These are phyloP conservation scores for Venturia canescens DNA, from an alignment of 1,140 invertebrate species.

Conservation along the genomic window DNA sequence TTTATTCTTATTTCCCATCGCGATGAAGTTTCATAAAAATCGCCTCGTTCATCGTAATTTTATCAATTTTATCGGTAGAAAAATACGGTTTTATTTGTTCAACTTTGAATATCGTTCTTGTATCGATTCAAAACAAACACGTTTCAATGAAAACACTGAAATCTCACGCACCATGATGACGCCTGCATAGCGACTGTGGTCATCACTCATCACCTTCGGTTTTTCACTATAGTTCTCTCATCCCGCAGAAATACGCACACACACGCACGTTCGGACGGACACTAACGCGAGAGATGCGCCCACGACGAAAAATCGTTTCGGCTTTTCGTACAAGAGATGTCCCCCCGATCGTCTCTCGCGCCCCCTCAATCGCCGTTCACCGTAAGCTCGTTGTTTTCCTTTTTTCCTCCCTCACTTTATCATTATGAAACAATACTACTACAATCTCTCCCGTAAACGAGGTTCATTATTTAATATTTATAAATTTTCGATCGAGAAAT, in stretches of 20 bases:
- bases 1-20: neutral
- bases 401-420: neutral
- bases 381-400: constrained; percentile 1
- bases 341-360: constrained; percentile 2
- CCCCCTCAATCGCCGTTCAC: constrained; percentile 23
- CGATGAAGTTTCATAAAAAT: too few relatives aligned
- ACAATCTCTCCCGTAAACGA: neutral
- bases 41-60: too few relatives aligned
- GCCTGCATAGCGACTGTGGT: constrained; percentile 53
- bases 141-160: constrained; percentile 50
- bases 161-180: constrained; percentile 57
- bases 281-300: neutral
- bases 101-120: neutral
- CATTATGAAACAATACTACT: constrained; percentile 1
- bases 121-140: constrained; percentile 63
- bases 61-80: too few relatives aligned
- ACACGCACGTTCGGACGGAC: neutral
- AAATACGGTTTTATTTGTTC: too few relatives aligned
- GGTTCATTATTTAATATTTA: too few relatives aligned
- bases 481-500: too few relatives aligned
- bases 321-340: neutral
- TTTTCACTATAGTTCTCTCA: neutral
- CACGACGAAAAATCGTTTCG: constrained; percentile 9
- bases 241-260: constrained; percentile 2
- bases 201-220: neutral